Base-by-base conservation (phyloP, 2,113 vertebrate genomes). In the Strix uralensis region DNA sequence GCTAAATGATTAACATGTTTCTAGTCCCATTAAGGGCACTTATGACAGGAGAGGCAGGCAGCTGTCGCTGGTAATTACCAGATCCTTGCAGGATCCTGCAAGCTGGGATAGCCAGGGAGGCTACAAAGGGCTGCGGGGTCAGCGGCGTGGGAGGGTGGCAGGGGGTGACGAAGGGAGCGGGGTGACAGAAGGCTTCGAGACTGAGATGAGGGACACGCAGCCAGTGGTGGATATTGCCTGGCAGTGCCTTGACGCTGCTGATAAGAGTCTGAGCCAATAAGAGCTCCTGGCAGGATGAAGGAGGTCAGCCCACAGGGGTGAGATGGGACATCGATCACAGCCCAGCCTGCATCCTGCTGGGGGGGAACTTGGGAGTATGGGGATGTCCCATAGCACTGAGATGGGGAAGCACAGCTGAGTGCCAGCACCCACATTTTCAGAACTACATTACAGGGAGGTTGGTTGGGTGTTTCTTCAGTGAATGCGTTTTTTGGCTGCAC, bases 1-100 rank as follows among this genome's bases (percentile, higher is more conserved):
- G 86, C 86, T 75, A 51, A 92, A 86, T 89, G 96, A 97, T 97
- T 87, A 98, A 91, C 75, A 57, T 65, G 74, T 96, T 85, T 93
- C 92, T 85, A 52, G 63, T 67, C 42, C 94, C 92, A 91, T 93
- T 92, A 92, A 55, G 95, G 94, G 91, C 0, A 4, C 80, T 92
- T 91, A 46, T 94, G 96, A 91, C 63, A 96, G 83, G 81, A 92
- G 63, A 93, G 78, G 83, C 92, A 94, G 88, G 94, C 92, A 93
- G 94, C 94, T 95, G 94, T 84, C 69, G 6, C 25, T 9, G 81
- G 85, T 74, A 91, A 94, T 96, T 92, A 83, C 63, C 34, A 40
- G 86, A 92, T 96, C 91, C 69, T 78, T 72, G 73, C 74, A 36
- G 81, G 75, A 94, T 94, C 54, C 91, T 81, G 75, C n/a, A 23